Evolutionary conservation across 2,888 invertebrate species (phyloP), one percentile per base, ranked within the genome.

Genomic region (Tineola bisselliella): DNA sequence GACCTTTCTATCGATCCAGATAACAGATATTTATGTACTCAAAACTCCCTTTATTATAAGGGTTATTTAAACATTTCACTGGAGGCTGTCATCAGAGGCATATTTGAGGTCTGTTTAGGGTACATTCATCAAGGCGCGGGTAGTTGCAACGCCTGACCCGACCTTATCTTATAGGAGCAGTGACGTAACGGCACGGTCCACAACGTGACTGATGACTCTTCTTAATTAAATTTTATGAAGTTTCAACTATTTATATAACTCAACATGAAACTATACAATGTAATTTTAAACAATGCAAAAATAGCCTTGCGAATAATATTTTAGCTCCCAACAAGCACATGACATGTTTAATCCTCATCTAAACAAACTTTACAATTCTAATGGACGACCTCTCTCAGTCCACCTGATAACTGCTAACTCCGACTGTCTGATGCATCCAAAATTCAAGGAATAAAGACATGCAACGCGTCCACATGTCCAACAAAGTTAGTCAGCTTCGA

Each of bases 151-250:
- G 74, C 69, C 76, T 83, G 86, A 86, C 86, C 86, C 84, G 67
- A 73, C 79, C 77, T 86, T 87, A 87, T 86, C 86, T 83, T 75
- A 72, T 72, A 72, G 66, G 67, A 73, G 68, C 86, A 86, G 81
- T 77, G 84, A 83, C 86, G 72, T 65, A 48, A 38, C 61, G 75
- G 73, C 79, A 73, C 72, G 52, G 56, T 75, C 74, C 79, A 73
- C 71, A 61, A 70, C 66, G 81, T 87, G 86, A 87, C 86, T 84
- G 86, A 87, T 87, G 84, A 84, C 83, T 76, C 61, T 71, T 75
- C 73, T 84, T 86, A 87, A 87, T 87, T 86, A 84, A 81, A 86
- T 86, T 86, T 84, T 77, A 81, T 80, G 74, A 72, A 68, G 65
- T 74, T 64, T 66, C 66, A 61, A 64, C 18, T 54, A 54, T 18